Evolutionary conservation across 1,140 invertebrate genomes (phyloP).

Genomic region (Ectropis grisescens): DNA sequence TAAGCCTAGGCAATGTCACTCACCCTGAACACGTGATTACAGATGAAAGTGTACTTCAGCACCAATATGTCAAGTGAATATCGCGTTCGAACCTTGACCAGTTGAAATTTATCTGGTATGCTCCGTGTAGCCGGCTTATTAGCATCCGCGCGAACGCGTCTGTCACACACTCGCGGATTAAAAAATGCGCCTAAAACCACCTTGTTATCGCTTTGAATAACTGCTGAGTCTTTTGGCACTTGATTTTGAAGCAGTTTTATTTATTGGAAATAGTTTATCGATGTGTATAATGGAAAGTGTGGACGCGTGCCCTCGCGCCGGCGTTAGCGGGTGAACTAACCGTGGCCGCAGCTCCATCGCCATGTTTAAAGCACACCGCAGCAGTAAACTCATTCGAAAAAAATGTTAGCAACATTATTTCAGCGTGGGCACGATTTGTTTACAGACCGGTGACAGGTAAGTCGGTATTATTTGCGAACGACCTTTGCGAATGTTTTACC

Average conservation of each 20-base stretch:
- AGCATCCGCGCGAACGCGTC: slow-evolving; percentile 33
- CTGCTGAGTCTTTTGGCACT: slow-evolving; percentile 10
- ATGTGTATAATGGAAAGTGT: slow-evolving; percentile 20
- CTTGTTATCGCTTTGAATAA: slow-evolving; percentile 19
- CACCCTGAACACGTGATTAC: slow-evolving; percentile 36
- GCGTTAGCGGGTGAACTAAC: slow-evolving; percentile 49
- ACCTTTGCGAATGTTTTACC: too few species aligned
- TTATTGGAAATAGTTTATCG: slow-evolving; percentile 15
- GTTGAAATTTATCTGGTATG: slow-evolving; percentile 45
- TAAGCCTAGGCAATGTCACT: slow-evolving; percentile 44
- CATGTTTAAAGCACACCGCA: slow-evolving; percentile 62
- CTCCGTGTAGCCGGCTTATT: slow-evolving; percentile 38
- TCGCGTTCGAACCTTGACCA: slow-evolving; percentile 38
- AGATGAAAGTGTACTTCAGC: slow-evolving; percentile 25
- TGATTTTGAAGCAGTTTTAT: slow-evolving; percentile 8
- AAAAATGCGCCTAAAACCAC: too few species aligned
- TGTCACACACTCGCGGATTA: slow-evolving; percentile 32
- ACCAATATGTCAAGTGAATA: slow-evolving; percentile 33
- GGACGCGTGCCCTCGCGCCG: slow-evolving; percentile 38
- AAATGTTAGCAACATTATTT: slow-evolving; percentile 33
- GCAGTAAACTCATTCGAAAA: slow-evolving; percentile 44
- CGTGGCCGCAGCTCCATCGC: slow-evolving; percentile 33
- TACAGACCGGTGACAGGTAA: slow-evolving; percentile 19
- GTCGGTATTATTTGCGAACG: too few species aligned
- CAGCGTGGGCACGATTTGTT: slow-evolving; percentile 22